Percentiles rank a stretch among this genome's conserved stretches.
Evolutionary conservation across 1,140 invertebrate species (phyloP).

Genomic region (Zaprionus kolodkinae): DNA sequence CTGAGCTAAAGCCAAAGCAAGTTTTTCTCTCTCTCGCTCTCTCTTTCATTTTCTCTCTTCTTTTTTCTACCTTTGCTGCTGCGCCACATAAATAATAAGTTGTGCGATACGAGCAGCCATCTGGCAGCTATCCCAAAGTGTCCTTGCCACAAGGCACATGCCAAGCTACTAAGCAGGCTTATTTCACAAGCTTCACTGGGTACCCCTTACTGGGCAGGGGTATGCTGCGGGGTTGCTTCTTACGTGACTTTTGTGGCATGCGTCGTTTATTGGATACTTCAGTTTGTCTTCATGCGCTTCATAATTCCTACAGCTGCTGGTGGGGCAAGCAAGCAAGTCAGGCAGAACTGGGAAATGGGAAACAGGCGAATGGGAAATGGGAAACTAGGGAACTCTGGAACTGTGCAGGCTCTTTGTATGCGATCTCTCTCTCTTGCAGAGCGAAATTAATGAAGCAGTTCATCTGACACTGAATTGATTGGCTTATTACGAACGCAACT

Average conservation of each 20-base stretch:
- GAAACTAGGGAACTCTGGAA: background rate
- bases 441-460: conserved; percentile 81
- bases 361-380: background rate
- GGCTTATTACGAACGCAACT: conserved; percentile 75
- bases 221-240: background rate
- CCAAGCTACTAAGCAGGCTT: conserved; percentile 61
- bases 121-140: conserved; percentile 55
- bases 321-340: no score
- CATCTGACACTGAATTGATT: conserved; percentile 82
- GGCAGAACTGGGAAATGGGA: no score
- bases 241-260: conserved; percentile 78
- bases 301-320: conserved; percentile 40
- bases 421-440: conserved; percentile 27
- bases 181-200: conserved; percentile 34
- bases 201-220: background rate
- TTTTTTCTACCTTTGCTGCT: conserved; percentile 2
- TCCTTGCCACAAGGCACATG: conserved; percentile 50
- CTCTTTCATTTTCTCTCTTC: conserved; percentile 1
- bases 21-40: background rate
- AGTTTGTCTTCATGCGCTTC: conserved; percentile 24
- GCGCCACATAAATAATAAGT: conserved; percentile 74
- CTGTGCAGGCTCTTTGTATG: conserved; percentile 23
- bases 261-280: conserved; percentile 53
- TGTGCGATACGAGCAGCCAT: conserved; percentile 40
- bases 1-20: conserved; percentile 36